These are phyloP conservation scores for Drosophila fungiperda DNA, from an alignment of 2,888 invertebrate genomes.

Conservation along the genomic window DNA sequence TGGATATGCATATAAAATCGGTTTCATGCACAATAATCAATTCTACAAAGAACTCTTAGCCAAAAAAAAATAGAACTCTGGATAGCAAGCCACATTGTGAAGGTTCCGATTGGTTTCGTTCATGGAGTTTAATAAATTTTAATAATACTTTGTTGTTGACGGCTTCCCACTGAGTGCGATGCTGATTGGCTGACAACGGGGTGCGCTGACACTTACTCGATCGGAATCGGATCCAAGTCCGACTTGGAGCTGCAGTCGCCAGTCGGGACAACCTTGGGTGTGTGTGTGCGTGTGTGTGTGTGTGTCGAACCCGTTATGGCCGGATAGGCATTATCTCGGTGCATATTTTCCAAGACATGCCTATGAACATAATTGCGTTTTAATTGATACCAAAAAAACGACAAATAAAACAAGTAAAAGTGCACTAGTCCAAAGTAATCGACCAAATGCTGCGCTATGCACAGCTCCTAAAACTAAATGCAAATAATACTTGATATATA, in stretches of 20 bases:
- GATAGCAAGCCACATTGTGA: neutral
- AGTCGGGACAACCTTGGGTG: constrained; percentile 30
- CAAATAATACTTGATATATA: neutral
- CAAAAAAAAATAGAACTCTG: neutral
- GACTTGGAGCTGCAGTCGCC: constrained; percentile 12
- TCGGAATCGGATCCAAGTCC: constrained; percentile 21
- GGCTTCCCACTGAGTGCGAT: constrained; percentile 43
- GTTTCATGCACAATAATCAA: neutral
- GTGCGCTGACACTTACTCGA: constrained; percentile 32
- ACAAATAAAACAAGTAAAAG: constrained; percentile 29
- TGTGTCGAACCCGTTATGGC: constrained; percentile 65
- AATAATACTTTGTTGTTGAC: constrained; percentile 35
- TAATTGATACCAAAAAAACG: constrained; percentile 67
- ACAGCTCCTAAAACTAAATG: neutral
- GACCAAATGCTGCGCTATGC: neutral
- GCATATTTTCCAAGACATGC: constrained; percentile 66
- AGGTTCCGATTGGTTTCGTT: constrained; percentile 16
- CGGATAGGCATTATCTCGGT: constrained; percentile 65
- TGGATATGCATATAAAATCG: neutral
- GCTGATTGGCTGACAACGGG: constrained; percentile 57
- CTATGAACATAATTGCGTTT: constrained; percentile 66
- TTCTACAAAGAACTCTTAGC: neutral
- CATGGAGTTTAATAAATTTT: constrained; percentile 26
- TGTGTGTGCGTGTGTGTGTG: constrained; percentile 15
- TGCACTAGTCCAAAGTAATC: neutral